Conservation (phyloP, 2,113 vertebrate genomes). For the Petrocephalus zakoni region DNA sequence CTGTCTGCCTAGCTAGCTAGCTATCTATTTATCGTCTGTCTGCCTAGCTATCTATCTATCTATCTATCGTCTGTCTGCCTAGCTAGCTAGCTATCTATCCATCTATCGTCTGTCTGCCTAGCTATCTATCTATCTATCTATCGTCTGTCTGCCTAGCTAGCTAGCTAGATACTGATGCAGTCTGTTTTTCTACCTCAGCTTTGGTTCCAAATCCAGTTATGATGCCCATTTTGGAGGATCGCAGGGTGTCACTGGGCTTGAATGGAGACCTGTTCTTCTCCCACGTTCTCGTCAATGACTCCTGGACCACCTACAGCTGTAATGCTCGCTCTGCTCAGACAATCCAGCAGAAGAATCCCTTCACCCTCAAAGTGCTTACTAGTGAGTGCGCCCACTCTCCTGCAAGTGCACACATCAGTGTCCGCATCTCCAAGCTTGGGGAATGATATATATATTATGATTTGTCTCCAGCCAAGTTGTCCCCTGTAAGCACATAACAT, state of each 20-base stretch:
- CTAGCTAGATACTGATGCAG: not conserved
- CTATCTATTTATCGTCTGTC: too few relatives aligned
- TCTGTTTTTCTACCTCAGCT: conserved; percentile 31
- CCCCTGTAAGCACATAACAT: not conserved
- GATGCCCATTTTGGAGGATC: conserved; percentile 83
- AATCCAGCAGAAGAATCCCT: conserved; percentile 95
- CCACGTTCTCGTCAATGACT: conserved; percentile 79
- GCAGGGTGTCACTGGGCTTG: conserved; percentile 84
- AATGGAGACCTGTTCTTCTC: conserved; percentile 94
- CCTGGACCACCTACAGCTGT: conserved; percentile 84
- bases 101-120: too few relatives aligned
- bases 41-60: too few relatives aligned
- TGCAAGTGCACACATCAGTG: not conserved
- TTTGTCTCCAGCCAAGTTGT: not conserved
- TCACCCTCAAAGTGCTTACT: conserved; percentile 88
- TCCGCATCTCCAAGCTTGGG: not conserved
- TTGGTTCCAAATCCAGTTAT: conserved; percentile 62
- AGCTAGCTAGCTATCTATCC: too few relatives aligned
- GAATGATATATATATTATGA: not conserved
- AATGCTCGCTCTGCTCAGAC: conserved; percentile 90
- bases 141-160: too few relatives aligned
- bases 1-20: too few relatives aligned
- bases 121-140: too few relatives aligned
- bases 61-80: too few relatives aligned
- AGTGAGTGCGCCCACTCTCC: conserved; percentile 68